These are phyloP conservation scores for Macroramphosus scolopax DNA, from an alignment of 2,797 vertebrate genomes.

Conservation along the genomic window DNA sequence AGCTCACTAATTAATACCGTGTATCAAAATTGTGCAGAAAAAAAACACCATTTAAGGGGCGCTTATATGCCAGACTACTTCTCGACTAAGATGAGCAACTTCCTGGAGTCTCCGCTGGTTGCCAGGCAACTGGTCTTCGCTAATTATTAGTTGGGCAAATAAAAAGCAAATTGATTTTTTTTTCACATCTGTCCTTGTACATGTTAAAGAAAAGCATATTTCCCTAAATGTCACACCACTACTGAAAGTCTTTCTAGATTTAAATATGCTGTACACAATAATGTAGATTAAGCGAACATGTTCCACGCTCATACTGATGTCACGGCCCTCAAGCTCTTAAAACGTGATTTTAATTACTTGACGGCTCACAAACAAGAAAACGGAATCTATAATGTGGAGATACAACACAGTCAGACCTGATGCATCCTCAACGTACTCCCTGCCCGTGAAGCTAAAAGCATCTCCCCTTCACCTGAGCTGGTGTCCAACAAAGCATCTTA, in stretches of 20 bases:
- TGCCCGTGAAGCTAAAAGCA: constrained; percentile 17
- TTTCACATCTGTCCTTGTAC: not conserved
- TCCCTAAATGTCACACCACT: not conserved
- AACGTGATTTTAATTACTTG: constrained; percentile 3
- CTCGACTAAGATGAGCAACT: no score
- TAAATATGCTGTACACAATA: constrained; percentile 7
- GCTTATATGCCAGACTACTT: not conserved
- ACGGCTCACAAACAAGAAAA: constrained; percentile 8
- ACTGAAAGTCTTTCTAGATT: not conserved
- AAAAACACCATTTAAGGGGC: not conserved
- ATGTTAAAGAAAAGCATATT: no score
- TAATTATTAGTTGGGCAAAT: no score
- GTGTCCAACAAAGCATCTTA: constrained; percentile 14
- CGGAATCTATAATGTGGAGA: not conserved
- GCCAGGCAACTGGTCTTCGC: no score
- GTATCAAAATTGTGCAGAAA: not conserved
- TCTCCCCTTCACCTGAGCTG: constrained; percentile 25
- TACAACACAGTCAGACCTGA: constrained; percentile 11
- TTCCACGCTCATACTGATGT: constrained; percentile 14
- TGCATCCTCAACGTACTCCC: constrained; percentile 6
- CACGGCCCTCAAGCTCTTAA: constrained; percentile 3
- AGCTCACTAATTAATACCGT: not conserved
- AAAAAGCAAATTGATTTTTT: no score
- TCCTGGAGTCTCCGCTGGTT: no score
- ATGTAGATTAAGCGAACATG: constrained; percentile 6